Conservation (phyloP, 2,797 vertebrate genomes). For the Neosilurus mollespiculum region DNA sequence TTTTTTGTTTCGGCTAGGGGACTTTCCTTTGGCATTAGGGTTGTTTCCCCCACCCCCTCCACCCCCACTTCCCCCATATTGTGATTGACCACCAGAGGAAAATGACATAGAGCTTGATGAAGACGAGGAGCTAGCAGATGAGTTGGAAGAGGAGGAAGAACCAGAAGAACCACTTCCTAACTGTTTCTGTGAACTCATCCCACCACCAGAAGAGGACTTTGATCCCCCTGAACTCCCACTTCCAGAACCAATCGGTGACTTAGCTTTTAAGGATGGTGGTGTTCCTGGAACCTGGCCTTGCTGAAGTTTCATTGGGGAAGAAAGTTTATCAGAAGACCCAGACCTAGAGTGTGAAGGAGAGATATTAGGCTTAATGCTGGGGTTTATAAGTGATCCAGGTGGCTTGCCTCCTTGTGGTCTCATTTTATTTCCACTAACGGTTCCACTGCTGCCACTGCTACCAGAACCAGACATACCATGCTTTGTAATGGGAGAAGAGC, state of each 20-base stretch:
- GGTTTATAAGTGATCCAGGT: conserved; percentile 91
- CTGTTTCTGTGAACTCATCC: conserved; percentile 90
- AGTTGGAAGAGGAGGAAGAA: conserved; percentile 67
- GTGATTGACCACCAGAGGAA: conserved; percentile 76
- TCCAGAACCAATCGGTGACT: conserved; percentile 94
- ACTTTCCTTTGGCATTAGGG: conserved; percentile 92
- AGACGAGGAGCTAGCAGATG: conserved; percentile 70
- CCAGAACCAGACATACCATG: conserved; percentile 87
- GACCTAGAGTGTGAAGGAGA: conserved; percentile 96
- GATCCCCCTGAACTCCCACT: conserved; percentile 81
- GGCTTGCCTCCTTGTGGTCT: conserved; percentile 96
- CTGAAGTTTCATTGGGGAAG: conserved; percentile 92
- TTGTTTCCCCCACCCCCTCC: conserved; percentile 65
- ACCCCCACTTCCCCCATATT: conserved; percentile 66
- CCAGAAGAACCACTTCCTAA: conserved; percentile 78
- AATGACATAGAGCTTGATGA: conserved; percentile 69
- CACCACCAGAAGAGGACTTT: conserved; percentile 85
- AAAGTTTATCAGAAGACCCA: conserved; percentile 87
- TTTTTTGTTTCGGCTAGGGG: conserved; percentile 97
- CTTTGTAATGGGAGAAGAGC: conserved; percentile 94
- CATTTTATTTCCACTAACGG: conserved; percentile 80
- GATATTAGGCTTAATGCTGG: conserved; percentile 95
- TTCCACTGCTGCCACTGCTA: conserved; percentile 70
- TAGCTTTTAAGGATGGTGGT: conserved; percentile 94
- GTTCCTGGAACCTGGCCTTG: conserved; percentile 88